Conservation (phyloP, 2,888 invertebrate genomes). For the Tillus elongatus region DNA sequence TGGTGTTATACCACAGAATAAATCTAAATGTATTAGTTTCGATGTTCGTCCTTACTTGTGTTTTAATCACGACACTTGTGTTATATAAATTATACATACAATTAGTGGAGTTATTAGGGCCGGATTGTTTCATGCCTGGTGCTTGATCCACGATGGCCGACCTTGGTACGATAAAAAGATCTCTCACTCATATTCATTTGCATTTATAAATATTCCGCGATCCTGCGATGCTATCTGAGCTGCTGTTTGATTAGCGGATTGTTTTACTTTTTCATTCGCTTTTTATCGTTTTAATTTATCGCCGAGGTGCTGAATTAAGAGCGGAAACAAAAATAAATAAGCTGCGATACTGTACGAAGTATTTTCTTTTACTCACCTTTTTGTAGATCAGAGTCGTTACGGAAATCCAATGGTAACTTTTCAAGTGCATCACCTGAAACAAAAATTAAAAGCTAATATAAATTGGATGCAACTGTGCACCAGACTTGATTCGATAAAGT, state of each 20-base stretch:
- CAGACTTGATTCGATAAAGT: too few relatives aligned
- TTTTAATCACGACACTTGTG: too few relatives aligned
- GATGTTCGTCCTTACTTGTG: too few relatives aligned
- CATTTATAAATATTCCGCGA: constrained; percentile 33
- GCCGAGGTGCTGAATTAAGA: constrained; percentile 27
- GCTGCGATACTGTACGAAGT: too few relatives aligned
- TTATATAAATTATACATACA: constrained; percentile 37
- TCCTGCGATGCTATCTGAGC: constrained; percentile 32
- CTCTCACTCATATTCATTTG: constrained; percentile 25
- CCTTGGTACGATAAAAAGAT: constrained; percentile 29
- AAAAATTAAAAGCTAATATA: too few relatives aligned
- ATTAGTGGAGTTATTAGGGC: constrained; percentile 31
- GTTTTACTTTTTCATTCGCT: constrained; percentile 29
- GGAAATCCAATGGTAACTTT: constrained; percentile 35
- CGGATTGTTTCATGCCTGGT: constrained; percentile 32
- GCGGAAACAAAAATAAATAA: constrained; percentile 18
- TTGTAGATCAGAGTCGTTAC: constrained; percentile 31
- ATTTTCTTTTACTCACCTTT: constrained; percentile 32
- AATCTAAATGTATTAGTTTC: too few relatives aligned
- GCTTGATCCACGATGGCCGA: too few relatives aligned
- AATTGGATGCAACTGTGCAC: too few relatives aligned
- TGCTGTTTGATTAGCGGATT: constrained; percentile 34
- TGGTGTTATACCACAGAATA: too few relatives aligned
- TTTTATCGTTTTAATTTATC: constrained; percentile 33
- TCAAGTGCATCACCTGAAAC: constrained; percentile 38